Percentiles rank a stretch among this genome's conserved stretches.
Evolutionary conservation across 1,140 invertebrate genomes (phyloP).

Genomic region (Cheumatopsyche charites): DNA sequence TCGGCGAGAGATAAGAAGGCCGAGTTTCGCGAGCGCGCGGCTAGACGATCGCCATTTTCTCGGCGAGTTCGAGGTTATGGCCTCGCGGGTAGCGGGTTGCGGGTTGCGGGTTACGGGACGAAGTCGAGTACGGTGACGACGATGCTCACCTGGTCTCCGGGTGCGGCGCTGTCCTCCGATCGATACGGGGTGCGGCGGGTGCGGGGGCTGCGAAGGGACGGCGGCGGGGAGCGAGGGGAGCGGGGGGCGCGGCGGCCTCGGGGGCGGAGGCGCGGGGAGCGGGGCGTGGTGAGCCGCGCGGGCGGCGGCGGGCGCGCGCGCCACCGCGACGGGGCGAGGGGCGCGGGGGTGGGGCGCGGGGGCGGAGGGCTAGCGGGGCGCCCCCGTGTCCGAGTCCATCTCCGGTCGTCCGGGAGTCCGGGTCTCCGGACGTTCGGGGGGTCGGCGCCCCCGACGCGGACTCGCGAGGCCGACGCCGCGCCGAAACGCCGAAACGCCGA

Average conservation of each 20-base stretch:
- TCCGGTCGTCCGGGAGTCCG: no score
- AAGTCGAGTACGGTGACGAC: not conserved
- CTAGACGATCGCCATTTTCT: no score
- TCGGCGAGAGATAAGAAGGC: no score
- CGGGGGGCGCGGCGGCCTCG: not conserved
- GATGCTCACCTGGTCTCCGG: slow-evolving; percentile 1
- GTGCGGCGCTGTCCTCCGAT: not conserved
- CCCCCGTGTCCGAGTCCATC: no score
- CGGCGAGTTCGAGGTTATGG: no score
- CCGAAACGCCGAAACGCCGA: not conserved
- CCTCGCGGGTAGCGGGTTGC: not conserved
- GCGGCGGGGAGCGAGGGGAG: not conserved
- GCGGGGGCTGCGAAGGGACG: not conserved
- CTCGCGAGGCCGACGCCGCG: not conserved
- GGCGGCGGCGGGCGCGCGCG: not conserved
- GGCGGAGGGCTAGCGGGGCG: not conserved
- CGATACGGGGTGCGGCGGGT: not conserved
- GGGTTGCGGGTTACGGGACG: not conserved
- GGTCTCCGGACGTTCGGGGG: no score
- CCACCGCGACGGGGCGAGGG: not conserved
- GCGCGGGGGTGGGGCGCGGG: not conserved
- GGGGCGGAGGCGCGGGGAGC: slow-evolving; percentile 1
- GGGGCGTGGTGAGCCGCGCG: not conserved
- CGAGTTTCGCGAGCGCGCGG: no score
- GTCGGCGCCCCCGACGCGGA: not conserved